These are phyloP conservation scores for Drosophila ananassae DNA, from an alignment of 1,140 invertebrate species.

Conservation along the genomic window DNA sequence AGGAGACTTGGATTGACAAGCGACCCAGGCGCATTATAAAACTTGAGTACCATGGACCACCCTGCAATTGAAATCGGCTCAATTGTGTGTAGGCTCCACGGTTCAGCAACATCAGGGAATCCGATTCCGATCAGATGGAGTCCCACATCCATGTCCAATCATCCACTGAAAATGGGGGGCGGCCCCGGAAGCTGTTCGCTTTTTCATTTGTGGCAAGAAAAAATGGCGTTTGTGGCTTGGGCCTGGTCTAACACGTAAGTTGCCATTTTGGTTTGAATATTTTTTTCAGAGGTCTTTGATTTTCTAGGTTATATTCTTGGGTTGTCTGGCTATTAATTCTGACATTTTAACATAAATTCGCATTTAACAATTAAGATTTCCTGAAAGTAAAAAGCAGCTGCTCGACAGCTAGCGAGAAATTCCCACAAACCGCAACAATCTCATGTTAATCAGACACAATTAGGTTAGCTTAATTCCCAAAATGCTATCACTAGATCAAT, in stretches of 20 bases:
- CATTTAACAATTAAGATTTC: background rate
- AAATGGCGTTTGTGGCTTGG: slow-evolving; percentile 35
- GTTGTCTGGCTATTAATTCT: too few relatives aligned
- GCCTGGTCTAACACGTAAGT: slow-evolving; percentile 33
- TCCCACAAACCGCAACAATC: slow-evolving; percentile 27
- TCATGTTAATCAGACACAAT: slow-evolving; percentile 38
- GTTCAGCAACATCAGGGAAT: slow-evolving; percentile 9
- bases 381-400: too few relatives aligned
- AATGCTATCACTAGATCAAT: slow-evolving; percentile 64
- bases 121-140: slow-evolving; percentile 6
- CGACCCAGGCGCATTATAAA: slow-evolving; percentile 68
- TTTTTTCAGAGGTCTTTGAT: background rate
- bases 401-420: background rate
- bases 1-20: slow-evolving; percentile 62
- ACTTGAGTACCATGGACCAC: slow-evolving; percentile 66
- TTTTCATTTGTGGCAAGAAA: slow-evolving; percentile 21
- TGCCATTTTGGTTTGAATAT: slow-evolving; percentile 27
- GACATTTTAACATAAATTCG: background rate
- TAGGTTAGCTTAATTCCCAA: slow-evolving; percentile 43
- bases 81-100: slow-evolving; percentile 54
- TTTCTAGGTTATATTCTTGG: too few relatives aligned
- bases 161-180: slow-evolving; percentile 17
- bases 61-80: slow-evolving; percentile 75
- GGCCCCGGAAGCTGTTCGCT: slow-evolving; percentile 33
- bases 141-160: slow-evolving; percentile 17